Base-by-base conservation (phyloP, 2,888 invertebrate genomes). In the Bellardia pandia region DNA sequence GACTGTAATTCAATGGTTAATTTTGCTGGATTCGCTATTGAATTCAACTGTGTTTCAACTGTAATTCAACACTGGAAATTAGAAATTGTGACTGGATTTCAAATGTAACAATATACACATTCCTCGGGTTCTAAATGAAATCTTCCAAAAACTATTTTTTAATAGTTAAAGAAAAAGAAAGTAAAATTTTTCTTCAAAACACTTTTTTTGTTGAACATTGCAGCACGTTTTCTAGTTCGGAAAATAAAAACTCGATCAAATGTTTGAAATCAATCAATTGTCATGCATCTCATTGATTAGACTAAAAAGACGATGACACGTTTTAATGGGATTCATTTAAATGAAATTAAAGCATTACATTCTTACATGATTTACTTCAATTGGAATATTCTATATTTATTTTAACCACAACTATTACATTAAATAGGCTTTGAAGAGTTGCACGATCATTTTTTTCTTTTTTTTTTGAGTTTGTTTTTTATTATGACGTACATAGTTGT, bases 311-410 rank as follows among this genome's bases (percentile, higher is more conserved):
- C 23, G 23, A 48, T 37, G n/a, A 3, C 9, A 9, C 9, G 16
- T 30, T 42, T 64, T 76, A 85, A 76, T 79, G 42, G 69, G 11
- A 53, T 42, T 56, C 53, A 82, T 82, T 82, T 77, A 78, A 74
- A 37, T 72, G 11, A 33, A 56, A 75, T 74, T 33, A 78, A 53
- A 74, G n/a, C 45, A 42, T 64, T 58, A 72, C 64, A 81, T 78
- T 78, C 64, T 75, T 66, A 82, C 85, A 85, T 87, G 85, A 78
- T 85, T 76, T 58, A 33, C 85, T 62, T 74, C 60, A 69, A 62
- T 60, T 83, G 75, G 23, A 11, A 0, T 45, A 11, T 9, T 45
- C 13, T 11, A 42, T 1, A 23, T 23, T 23, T 37, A 37, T 58
- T 60, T 37, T 60, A 13, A 2, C 13, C 13, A 45, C 13, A 45